Base-by-base conservation (phyloP, 2,888 invertebrate genomes). In the Iselma pallidipennis region DNA sequence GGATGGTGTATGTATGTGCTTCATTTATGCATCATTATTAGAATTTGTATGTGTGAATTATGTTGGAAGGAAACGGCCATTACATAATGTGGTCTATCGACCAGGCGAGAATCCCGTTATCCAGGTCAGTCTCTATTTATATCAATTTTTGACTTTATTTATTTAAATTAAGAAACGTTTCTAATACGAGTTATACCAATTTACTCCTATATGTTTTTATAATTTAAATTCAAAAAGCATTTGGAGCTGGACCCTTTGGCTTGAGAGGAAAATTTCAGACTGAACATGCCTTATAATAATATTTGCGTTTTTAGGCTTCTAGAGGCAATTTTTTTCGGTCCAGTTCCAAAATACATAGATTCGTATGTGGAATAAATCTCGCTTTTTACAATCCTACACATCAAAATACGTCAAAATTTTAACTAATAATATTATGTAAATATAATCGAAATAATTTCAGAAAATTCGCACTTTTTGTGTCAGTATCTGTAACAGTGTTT, bases 1-100 rank as follows among this genome's bases (percentile, higher is more conserved):
- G 96, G 96, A 96, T 81, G 95, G 95, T 63, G 96, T 96, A 69
- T 95, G 95, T 82, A 95, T 95, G 95, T 95, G 95, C 83, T 96
- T 96, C 87, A 96, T 96, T 82, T 96, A 96, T 85, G 95, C 95
- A 63, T 95, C 95, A 55, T 87, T 96, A 62, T 87, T 96, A 74
- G 96, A 96, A 83, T 96, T 96, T 82, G 95, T 96, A 56, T 94
- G 95, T 83, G 95, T 96, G 78, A 96, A 96, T 86, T 96, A 96
- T 83, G 94, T 96, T 68, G 95, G 95, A 66, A 88, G 96, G 61
- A 95, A 95, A 80, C 85, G 94, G 73, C 95, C 94, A 55, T 85
- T 93, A 65, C 93, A 93, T 85, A 94, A 94, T 82, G 92, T 94
- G 67, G 93, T 94, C 71, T 94, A 94, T 83, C 85, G 93, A 72